A percentile compares a stretch with the other conserved stretches of the same genome.
Evolutionary conservation across 2,113 vertebrate genomes (phyloP).

Genomic region (Mus pahari): DNA sequence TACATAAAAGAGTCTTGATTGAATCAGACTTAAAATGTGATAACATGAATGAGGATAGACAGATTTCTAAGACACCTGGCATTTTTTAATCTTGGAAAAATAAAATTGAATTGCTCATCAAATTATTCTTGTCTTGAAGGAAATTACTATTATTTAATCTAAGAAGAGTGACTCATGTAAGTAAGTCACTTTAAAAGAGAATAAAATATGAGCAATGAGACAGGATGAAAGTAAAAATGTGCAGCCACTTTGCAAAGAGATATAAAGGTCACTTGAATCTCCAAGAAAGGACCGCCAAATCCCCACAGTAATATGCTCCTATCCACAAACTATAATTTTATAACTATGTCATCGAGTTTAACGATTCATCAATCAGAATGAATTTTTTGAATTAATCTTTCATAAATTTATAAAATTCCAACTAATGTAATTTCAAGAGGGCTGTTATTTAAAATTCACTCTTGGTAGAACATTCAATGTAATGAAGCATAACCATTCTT

Average conservation of each 20-base stretch:
- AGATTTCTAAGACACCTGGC: conserved; percentile 71
- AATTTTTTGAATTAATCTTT: conserved; percentile 27
- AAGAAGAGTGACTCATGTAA: conserved; percentile 63
- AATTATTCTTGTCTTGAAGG: conserved; percentile 53
- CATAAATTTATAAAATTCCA: neutral
- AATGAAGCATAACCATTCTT: neutral
- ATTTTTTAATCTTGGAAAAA: conserved; percentile 71
- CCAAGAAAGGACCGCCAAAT: conserved; percentile 24
- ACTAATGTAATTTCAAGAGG: neutral
- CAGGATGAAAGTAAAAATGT: conserved; percentile 56
- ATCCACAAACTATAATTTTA: conserved; percentile 65
- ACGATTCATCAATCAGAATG: conserved; percentile 32
- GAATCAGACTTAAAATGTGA: conserved; percentile 60
- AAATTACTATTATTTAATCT: conserved; percentile 57
- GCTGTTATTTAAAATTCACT: conserved; percentile 5
- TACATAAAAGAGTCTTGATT: conserved; percentile 51
- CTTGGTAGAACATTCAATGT: neutral
- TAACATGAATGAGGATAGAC: conserved; percentile 71
- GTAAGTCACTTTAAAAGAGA: conserved; percentile 53
- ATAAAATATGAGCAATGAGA: conserved; percentile 52
- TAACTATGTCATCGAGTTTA: neutral
- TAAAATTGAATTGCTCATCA: conserved; percentile 52
- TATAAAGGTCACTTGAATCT: neutral
- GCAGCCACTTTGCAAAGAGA: conserved; percentile 21
- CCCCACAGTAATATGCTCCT: neutral